Evolutionary conservation across 2,888 invertebrate genomes (phyloP).

Genomic region (Troilus luridus): DNA sequence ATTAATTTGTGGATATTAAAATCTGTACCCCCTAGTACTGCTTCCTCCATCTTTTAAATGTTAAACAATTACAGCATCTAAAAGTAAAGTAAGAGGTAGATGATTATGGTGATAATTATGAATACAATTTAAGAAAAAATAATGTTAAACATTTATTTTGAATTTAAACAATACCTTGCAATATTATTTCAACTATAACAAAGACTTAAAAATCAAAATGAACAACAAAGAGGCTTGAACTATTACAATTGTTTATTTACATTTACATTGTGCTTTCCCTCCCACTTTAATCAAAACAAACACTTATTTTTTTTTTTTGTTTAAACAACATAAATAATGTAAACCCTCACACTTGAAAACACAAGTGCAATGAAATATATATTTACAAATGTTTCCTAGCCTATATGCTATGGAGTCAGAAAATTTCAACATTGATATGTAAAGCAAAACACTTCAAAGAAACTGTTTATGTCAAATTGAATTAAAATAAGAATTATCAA

Average conservation of each 20-base stretch:
- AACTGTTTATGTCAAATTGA: not conserved
- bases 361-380: not conserved
- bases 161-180: not conserved
- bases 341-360: not conserved
- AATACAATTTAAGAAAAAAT: not conserved
- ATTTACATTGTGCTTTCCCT: not conserved
- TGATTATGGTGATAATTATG: not conserved
- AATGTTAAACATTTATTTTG: not conserved
- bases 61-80: slow-evolving; percentile 8
- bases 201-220: not conserved
- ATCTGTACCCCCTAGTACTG: slow-evolving; percentile 42
- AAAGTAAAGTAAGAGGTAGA: not conserved
- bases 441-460: not conserved
- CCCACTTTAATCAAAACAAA: not conserved
- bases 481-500: not conserved
- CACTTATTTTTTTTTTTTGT: not conserved
- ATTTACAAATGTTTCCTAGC: slow-evolving; percentile 24
- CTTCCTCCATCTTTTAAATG: slow-evolving; percentile 9
- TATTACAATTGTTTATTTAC: slow-evolving; percentile 14
- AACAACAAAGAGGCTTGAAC: not conserved
- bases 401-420: slow-evolving; percentile 4
- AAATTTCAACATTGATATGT: slow-evolving; percentile 40
- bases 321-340: not conserved
- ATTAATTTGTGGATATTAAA: slow-evolving; percentile 53
- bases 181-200: not conserved